These are phyloP conservation scores for Furcula furcula DNA, from an alignment of 2,888 invertebrate species.

Conservation along the genomic window DNA sequence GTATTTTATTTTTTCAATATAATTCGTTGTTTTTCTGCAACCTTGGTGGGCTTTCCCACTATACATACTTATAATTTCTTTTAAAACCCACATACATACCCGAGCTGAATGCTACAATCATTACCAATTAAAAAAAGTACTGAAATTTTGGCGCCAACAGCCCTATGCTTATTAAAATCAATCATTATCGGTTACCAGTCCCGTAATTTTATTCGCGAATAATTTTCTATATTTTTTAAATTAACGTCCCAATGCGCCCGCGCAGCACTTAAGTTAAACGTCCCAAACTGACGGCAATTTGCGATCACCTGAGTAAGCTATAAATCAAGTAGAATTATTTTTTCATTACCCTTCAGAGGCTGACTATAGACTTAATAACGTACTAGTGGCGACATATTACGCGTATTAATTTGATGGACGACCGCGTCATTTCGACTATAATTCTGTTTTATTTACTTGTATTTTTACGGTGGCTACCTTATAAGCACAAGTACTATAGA, in stretches of 20 bases:
- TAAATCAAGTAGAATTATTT: slow-evolving; percentile 78
- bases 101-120: too few species aligned
- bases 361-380: slow-evolving; percentile 57
- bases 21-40: too few species aligned
- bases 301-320: slow-evolving; percentile 73
- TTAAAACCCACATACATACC: too few species aligned
- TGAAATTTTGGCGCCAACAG: slow-evolving; percentile 24
- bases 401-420: neutral
- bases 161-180: slow-evolving; percentile 62
- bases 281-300: slow-evolving; percentile 75
- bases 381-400: slow-evolving; percentile 53
- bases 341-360: slow-evolving; percentile 60
- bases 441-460: neutral
- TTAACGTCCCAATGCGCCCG: slow-evolving; percentile 55
- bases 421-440: neutral
- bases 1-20: too few species aligned
- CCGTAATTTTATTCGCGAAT: slow-evolving; percentile 51
- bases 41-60: too few species aligned
- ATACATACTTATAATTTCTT: too few species aligned
- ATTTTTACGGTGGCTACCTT: too few species aligned
- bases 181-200: slow-evolving; percentile 42
- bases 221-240: slow-evolving; percentile 45
- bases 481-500: too few species aligned
- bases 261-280: slow-evolving; percentile 78
- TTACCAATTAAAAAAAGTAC: too few species aligned